A percentile compares a stretch with the other conserved stretches of the same genome.
phyloP scores from a whole-genome alignment of 2,888 invertebrate species.

The Eristalinus aeneus region DNA sequence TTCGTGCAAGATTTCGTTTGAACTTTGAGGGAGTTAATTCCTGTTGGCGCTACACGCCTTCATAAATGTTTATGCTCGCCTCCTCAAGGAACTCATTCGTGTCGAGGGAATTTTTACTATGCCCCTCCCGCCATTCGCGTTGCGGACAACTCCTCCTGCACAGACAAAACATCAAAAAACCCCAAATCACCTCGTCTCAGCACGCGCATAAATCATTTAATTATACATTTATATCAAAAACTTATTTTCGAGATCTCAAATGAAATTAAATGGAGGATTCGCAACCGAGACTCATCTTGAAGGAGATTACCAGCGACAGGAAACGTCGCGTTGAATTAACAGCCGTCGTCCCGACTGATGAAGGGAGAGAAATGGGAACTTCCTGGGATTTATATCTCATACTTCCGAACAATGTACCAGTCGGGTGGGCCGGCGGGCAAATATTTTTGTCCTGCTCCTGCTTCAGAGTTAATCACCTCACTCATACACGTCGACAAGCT shows the following conservation, averaged over 20 bases:
- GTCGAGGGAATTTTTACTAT: not conserved
- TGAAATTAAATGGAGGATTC: not conserved
- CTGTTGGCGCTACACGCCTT: not conserved
- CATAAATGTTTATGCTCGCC: not conserved
- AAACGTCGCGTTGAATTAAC: slow-evolving; percentile 35
- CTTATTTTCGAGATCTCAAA: slow-evolving; percentile 12
- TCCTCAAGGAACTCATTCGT: not conserved
- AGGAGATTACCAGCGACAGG: not conserved
- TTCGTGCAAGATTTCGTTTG: not conserved
- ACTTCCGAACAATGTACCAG: slow-evolving; percentile 1
- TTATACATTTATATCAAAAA: slow-evolving; percentile 1
- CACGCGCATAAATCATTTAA: not conserved
- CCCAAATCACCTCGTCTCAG: not conserved
- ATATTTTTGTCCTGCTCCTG: not conserved
- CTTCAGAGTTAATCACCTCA: slow-evolving; percentile 20
- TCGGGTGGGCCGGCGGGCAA: too few relatives aligned
- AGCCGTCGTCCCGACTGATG: not conserved
- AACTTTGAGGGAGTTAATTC: not conserved
- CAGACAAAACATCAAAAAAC: not conserved
- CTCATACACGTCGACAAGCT: not conserved
- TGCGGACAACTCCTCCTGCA: not conserved
- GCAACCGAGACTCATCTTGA: slow-evolving; percentile 30
- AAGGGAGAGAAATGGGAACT: not conserved
- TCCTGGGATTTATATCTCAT: not conserved
- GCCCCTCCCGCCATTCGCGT: not conserved